phyloP scores from a whole-genome alignment of 2,113 vertebrate genomes.

The Scomber scombrus region DNA sequence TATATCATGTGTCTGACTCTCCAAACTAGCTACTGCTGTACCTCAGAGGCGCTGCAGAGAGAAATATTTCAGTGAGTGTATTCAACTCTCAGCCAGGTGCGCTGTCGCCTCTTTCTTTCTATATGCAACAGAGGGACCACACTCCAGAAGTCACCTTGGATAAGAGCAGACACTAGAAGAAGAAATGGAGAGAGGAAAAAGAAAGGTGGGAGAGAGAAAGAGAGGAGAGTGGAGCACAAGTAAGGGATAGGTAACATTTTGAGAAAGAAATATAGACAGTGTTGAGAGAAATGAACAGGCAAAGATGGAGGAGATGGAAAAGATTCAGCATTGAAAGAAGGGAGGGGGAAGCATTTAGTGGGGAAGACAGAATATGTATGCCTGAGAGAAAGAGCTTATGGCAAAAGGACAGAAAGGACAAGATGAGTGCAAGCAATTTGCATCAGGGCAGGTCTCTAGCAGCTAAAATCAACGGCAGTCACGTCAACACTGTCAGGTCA shows the following conservation, averaged over 20 bases:
- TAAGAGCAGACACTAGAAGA: slow-evolving; percentile 52
- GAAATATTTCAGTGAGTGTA: slow-evolving; percentile 55
- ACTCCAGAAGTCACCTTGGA: slow-evolving; percentile 68
- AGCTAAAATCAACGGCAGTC: slow-evolving; percentile 34
- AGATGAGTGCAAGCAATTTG: slow-evolving; percentile 13
- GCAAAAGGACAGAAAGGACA: background rate
- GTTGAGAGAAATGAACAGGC: background rate
- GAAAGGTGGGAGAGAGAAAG: background rate
- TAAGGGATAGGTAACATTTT: background rate
- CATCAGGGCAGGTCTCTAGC: slow-evolving; percentile 2
- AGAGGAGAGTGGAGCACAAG: background rate
- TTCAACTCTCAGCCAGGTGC: slow-evolving; percentile 55
- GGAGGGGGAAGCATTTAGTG: background rate
- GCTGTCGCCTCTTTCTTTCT: slow-evolving; percentile 30
- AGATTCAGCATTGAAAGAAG: background rate
- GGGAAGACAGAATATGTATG: background rate
- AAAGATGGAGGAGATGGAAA: background rate
- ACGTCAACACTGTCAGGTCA: slow-evolving; percentile 11
- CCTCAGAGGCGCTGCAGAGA: slow-evolving; percentile 42
- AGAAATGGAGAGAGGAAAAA: slow-evolving; percentile 26
- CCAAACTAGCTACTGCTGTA: slow-evolving; percentile 38
- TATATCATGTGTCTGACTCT: slow-evolving; percentile 33
- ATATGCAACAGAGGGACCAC: slow-evolving; percentile 52
- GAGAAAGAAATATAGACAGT: background rate
- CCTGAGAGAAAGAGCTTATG: background rate